Evolutionary conservation across 1,140 invertebrate species (phyloP), one percentile per base, ranked within the genome.

Genomic region (Cyclargus thomasi): DNA sequence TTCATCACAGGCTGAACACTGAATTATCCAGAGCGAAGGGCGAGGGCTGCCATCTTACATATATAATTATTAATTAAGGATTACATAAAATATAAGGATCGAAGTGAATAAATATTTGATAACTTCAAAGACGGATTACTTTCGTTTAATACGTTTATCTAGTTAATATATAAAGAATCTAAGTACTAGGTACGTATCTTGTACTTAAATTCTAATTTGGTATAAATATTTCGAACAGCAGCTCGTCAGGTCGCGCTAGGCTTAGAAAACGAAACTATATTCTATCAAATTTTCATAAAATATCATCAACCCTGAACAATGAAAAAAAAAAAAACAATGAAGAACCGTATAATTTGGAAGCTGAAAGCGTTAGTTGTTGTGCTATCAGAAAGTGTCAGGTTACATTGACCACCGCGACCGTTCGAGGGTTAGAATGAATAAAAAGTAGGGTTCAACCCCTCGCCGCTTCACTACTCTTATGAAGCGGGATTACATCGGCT

Each of bases 361-460:
- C 63, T 73, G 64, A 73, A 70, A 66, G 71, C 59, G 62, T 64
- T 67, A 53, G 66, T 64, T 66, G 72, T 72, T 72, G 64, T 39
- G 67, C 65, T 53, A 69, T 71, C 67, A 22, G 67, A 63, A 72
- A 71, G 80, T 83, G 77, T 82, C 69, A 74, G 68, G 71, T 86
- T 83, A 77, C 81, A 65, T 59, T 82, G 82, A 82, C 81, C 82
- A 80, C 72, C 63, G 70, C 70, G 29, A 29, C 29, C 29, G 70
- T 75, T 79, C 69, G 74, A 80, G 78, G 78, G 81, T 76, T 69
- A 70, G 74, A 74, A 76, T 79, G 70, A 80, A 78, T 81, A 74
- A 73, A 71, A 79, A 75, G 76, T 76, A 75, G 79, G 82, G 77
- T 77, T 75, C 72, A 62, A 59, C 68, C 65, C 71, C 29, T 55